phyloP scores from a whole-genome alignment of 2,888 invertebrate genomes.

The Mesochorus sp. region DNA sequence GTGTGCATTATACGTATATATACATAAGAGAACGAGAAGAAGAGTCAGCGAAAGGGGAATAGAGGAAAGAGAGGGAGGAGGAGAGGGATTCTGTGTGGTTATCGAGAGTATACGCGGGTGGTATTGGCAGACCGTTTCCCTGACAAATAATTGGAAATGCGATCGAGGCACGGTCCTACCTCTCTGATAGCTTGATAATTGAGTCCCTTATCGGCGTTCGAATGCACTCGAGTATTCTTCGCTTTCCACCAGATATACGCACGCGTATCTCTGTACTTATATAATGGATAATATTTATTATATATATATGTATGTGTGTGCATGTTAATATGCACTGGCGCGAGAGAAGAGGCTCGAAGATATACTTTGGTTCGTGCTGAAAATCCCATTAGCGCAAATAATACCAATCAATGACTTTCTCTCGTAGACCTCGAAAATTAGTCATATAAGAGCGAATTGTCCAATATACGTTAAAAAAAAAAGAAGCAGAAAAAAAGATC shows the following conservation, averaged over 20 bases:
- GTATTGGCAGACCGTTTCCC: conserved; percentile 81
- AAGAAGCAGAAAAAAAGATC: no score
- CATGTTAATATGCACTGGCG: no score
- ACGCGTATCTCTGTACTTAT: conserved; percentile 19
- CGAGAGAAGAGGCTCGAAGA: no score
- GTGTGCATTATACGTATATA: no score
- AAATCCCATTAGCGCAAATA: no score
- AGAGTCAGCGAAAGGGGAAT: conserved; percentile 38
- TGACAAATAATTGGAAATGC: conserved; percentile 82
- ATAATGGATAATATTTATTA: background rate
- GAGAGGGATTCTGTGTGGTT: conserved; percentile 60
- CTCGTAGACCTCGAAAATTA: background rate
- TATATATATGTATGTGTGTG: no score
- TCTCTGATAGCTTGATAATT: conserved; percentile 81
- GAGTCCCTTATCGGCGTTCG: conserved; percentile 81
- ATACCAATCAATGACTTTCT: background rate
- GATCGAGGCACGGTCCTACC: conserved; percentile 77
- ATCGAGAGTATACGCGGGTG: conserved; percentile 74
- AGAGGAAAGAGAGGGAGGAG: conserved; percentile 35
- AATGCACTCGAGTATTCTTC: conserved; percentile 68
- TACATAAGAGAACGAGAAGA: conserved; percentile 24
- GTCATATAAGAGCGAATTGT: no score
- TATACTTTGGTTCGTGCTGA: no score
- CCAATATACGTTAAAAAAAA: no score
- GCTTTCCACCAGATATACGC: conserved; percentile 12